phyloP scores from a whole-genome alignment of 2,113 vertebrate genomes.

The Etheostoma spectabile region DNA sequence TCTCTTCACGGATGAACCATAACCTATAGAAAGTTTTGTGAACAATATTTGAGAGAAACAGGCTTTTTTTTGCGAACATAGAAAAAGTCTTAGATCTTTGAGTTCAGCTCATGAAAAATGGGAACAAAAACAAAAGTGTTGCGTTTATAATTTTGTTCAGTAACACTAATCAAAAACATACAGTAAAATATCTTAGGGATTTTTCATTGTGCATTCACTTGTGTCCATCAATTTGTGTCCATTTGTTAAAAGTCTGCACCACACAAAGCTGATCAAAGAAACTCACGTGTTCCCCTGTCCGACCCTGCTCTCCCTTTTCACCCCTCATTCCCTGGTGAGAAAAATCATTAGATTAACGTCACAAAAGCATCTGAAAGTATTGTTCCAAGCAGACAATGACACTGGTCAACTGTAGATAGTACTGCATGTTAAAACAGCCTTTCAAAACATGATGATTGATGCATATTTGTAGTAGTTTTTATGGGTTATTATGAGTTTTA shows the following conservation, averaged over 20 bases:
- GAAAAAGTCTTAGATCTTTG: too few relatives aligned
- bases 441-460: conserved; percentile 13
- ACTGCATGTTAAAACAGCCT: not conserved
- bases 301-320: conserved; percentile 88
- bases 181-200: not conserved
- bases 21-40: too few relatives aligned
- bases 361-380: not conserved
- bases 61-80: too few relatives aligned
- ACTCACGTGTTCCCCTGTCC: conserved; percentile 87
- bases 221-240: not conserved
- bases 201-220: not conserved
- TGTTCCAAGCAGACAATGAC: not conserved
- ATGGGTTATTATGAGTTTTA: not conserved
- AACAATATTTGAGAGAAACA: too few relatives aligned
- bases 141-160: too few relatives aligned
- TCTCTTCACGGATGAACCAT: too few relatives aligned
- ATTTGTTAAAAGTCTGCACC: not conserved
- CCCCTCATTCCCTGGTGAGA: conserved; percentile 84
- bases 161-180: too few relatives aligned
- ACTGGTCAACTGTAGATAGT: not conserved
- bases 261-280: conserved; percentile 9
- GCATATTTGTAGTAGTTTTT: not conserved
- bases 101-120: too few relatives aligned
- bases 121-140: too few relatives aligned
- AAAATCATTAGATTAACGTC: conserved; percentile 27